Conservation (phyloP, 2,113 vertebrate genomes). For the Scopus umbretta region DNA sequence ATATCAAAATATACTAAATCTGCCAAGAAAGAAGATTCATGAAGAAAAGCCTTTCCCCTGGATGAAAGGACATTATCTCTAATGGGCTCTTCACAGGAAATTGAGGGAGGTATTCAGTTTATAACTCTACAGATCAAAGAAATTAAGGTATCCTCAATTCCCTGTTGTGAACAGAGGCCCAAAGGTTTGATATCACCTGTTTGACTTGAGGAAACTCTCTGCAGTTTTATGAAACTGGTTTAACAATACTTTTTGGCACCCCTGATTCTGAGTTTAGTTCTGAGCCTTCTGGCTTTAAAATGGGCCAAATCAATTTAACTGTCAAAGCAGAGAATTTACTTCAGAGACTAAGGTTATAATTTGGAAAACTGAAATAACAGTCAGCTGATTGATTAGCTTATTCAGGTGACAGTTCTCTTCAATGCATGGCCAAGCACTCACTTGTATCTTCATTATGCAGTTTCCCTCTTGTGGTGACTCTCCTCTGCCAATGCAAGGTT, state of each 20-base stretch:
- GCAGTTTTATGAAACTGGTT: neutral
- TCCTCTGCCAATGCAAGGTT: neutral
- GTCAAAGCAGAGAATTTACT: neutral
- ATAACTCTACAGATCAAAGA: neutral
- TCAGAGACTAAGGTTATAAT: neutral
- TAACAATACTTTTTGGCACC: neutral
- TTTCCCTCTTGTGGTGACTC: neutral
- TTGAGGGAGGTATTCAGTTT: neutral
- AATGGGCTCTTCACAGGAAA: neutral
- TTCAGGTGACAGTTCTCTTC: neutral
- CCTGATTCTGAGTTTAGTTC: neutral
- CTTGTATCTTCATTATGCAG: neutral
- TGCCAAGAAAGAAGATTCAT: neutral
- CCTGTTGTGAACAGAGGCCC: neutral
- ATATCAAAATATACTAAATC: neutral
- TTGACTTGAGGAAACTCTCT: neutral
- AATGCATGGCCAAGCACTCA: neutral
- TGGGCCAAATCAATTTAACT: rapidly evolving
- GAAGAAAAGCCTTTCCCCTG: neutral
- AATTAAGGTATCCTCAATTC: neutral
- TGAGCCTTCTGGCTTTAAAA: neutral
- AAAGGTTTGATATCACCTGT: neutral
- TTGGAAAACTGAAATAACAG: neutral
- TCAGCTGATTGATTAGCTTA: neutral
- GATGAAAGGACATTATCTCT: neutral